phyloP scores from a whole-genome alignment of 2,888 invertebrate genomes.

The Boloria selene region DNA sequence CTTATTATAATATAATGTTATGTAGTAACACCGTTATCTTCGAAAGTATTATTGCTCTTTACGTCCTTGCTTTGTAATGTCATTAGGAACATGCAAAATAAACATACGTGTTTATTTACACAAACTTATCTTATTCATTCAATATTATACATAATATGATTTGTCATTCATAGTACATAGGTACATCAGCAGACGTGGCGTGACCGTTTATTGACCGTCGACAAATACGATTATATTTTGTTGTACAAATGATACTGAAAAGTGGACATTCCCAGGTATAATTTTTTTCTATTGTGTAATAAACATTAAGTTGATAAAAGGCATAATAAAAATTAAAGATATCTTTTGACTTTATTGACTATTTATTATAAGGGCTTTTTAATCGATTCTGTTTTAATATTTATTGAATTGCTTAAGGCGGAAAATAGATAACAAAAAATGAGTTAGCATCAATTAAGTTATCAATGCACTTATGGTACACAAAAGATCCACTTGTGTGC shows the following conservation, averaged over 20 bases:
- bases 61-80: too few species aligned
- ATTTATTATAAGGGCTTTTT: too few species aligned
- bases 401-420: too few species aligned
- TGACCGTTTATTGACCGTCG: conserved; percentile 25
- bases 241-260: conserved; percentile 14
- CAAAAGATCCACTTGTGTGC: too few species aligned
- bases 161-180: not conserved
- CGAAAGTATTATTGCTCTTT: not conserved
- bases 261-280: not conserved
- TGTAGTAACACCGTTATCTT: not conserved
- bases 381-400: too few species aligned
- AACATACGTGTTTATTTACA: not conserved
- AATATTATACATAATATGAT: conserved; percentile 4
- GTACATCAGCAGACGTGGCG: conserved; percentile 18
- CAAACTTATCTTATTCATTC: conserved; percentile 10
- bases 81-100: too few species aligned
- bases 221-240: conserved; percentile 30
- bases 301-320: not conserved
- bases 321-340: too few species aligned
- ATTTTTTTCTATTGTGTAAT: not conserved
- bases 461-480: too few species aligned
- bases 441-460: too few species aligned
- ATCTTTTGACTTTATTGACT: too few species aligned
- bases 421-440: too few species aligned
- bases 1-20: too few species aligned